A percentile compares a stretch with the other conserved stretches of the same genome.
These are phyloP conservation scores for Papilio elwesi DNA, from an alignment of 2,888 invertebrate species.

Conservation along the genomic window DNA sequence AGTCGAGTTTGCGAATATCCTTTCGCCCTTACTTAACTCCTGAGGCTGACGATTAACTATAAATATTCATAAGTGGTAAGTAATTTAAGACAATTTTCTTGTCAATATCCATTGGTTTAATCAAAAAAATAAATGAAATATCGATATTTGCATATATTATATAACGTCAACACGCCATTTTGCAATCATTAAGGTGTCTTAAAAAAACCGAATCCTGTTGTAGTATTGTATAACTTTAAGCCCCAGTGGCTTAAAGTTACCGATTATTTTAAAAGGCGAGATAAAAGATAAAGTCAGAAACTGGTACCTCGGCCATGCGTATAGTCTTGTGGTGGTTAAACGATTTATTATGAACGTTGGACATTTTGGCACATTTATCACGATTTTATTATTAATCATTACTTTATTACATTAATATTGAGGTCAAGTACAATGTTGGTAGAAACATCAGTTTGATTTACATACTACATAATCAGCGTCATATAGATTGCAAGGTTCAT, in stretches of 20 bases:
- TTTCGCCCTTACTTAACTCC: conserved; percentile 15
- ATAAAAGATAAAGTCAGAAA: conserved; percentile 46
- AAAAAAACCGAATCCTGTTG: conserved; percentile 43
- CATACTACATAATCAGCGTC: neutral
- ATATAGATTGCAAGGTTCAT: too few species aligned
- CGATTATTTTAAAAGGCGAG: conserved; percentile 45
- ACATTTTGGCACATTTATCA: conserved; percentile 35
- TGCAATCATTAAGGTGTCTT: conserved; percentile 22
- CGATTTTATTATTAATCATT: conserved; percentile 11
- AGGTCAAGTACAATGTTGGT: conserved; percentile 32
- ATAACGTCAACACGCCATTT: neutral
- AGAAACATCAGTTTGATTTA: neutral
- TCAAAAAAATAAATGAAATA: too few species aligned
- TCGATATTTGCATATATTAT: neutral
- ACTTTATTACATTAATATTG: conserved; percentile 26
- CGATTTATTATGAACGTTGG: conserved; percentile 35
- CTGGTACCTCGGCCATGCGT: conserved; percentile 37
- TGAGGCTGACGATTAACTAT: neutral
- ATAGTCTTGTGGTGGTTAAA: conserved; percentile 37
- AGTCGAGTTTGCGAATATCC: conserved; percentile 26
- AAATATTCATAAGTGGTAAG: neutral
- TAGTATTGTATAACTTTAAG: conserved; percentile 44
- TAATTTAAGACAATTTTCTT: neutral
- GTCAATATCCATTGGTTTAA: too few species aligned
- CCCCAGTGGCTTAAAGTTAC: conserved; percentile 37